Evolutionary conservation across 2,797 vertebrate genomes (phyloP).

Genomic region (Enoplosus armatus): DNA sequence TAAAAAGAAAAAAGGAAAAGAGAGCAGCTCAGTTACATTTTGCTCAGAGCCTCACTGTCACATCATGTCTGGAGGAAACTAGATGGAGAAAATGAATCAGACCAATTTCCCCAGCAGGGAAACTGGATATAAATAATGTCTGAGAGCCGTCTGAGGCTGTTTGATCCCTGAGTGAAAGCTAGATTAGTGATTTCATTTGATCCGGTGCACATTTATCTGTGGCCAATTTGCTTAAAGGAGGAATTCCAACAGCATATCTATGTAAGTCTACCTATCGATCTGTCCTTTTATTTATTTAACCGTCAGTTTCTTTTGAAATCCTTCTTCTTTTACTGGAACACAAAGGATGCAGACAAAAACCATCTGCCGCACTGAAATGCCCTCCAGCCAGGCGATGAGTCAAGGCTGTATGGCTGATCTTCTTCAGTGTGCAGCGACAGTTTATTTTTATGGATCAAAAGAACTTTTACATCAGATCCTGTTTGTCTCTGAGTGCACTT

Average conservation of each 20-base stretch:
- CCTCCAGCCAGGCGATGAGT: background rate
- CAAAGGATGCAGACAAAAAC: background rate
- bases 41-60: slow-evolving; percentile 9
- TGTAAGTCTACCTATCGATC: slow-evolving; percentile 1
- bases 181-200: slow-evolving; percentile 20
- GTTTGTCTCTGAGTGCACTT: background rate
- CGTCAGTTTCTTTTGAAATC: background rate
- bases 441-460: background rate
- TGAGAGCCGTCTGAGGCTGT: slow-evolving; percentile 6
- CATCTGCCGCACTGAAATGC: background rate
- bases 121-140: slow-evolving; percentile 45
- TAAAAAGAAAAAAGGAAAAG: background rate
- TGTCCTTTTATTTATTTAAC: background rate
- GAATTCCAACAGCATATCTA: background rate
- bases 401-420: background rate
- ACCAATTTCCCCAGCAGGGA: slow-evolving; percentile 33
- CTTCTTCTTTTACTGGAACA: background rate
- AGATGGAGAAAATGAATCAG: slow-evolving; percentile 21
- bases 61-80: slow-evolving; percentile 38
- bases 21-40: background rate
- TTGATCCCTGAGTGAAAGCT: slow-evolving; percentile 31
- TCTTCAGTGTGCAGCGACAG: background rate
- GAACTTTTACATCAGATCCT: background rate
- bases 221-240: slow-evolving; percentile 26
- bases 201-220: slow-evolving; percentile 16